These are phyloP conservation scores for Dryadula phaetusa DNA, from an alignment of 2,888 invertebrate species.

Conservation along the genomic window DNA sequence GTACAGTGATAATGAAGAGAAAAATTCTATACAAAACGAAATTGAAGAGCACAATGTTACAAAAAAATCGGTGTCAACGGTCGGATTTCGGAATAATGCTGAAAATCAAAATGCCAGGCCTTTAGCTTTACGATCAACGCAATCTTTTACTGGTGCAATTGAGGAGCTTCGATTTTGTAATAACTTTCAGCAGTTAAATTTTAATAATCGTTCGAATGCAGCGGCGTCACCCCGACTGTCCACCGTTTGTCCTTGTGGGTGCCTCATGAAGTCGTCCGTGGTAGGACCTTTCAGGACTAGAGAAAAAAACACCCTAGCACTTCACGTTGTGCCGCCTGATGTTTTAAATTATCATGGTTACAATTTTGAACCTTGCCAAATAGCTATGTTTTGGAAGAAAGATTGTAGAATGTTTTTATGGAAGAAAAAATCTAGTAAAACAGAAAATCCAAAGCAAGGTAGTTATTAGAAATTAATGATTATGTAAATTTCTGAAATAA, in stretches of 20 bases:
- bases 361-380: constrained; percentile 82
- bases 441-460: constrained; percentile 51
- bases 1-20: constrained; percentile 76
- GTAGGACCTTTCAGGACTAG: constrained; percentile 73
- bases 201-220: constrained; percentile 65
- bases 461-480: constrained; percentile 13
- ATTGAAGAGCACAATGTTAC: constrained; percentile 68
- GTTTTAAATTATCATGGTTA: constrained; percentile 83
- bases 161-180: constrained; percentile 70
- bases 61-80: constrained; percentile 75
- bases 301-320: constrained; percentile 71
- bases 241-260: constrained; percentile 76
- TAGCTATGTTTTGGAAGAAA: constrained; percentile 88
- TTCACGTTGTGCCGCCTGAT: constrained; percentile 80
- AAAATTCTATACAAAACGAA: constrained; percentile 67
- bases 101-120: constrained; percentile 71
- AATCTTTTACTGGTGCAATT: constrained; percentile 74
- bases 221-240: constrained; percentile 61
- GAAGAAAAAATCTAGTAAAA: constrained; percentile 69
- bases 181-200: constrained; percentile 70
- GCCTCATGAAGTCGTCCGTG: constrained; percentile 65
- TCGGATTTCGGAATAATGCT: constrained; percentile 68
- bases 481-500: constrained; percentile 13
- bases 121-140: constrained; percentile 72
- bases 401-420: constrained; percentile 88